Conservation (phyloP, 2,113 vertebrate species). For the Siphamia tubifer region DNA sequence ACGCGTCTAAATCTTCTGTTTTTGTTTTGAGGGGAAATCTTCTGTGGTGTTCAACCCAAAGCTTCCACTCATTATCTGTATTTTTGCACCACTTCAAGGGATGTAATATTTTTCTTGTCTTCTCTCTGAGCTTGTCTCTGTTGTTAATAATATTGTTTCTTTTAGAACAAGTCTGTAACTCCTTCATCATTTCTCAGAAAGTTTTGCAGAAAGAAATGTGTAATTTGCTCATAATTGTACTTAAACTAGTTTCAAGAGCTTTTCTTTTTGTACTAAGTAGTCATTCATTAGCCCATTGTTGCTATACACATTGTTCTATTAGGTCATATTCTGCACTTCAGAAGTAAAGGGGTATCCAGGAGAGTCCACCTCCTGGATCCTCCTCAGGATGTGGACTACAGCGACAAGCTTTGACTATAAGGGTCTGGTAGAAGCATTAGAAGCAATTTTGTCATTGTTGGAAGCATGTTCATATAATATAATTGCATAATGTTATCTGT, state of each 20-base stretch:
- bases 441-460: too few relatives aligned
- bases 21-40: conserved; percentile 11
- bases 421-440: too few relatives aligned
- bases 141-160: not conserved
- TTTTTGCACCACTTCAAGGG: not conserved
- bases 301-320: not conserved
- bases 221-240: not conserved
- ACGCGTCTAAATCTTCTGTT: not conserved
- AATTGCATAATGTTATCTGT: too few relatives aligned
- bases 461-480: too few relatives aligned
- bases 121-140: not conserved
- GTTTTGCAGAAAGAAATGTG: not conserved
- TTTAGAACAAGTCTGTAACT: not conserved
- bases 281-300: not conserved
- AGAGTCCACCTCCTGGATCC: too few relatives aligned
- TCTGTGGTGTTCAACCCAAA: not conserved
- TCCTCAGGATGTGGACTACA: too few relatives aligned
- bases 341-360: too few relatives aligned
- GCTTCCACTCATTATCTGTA: conserved; percentile 1
- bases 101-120: not conserved
- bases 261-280: not conserved
- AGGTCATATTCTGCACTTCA: too few relatives aligned
- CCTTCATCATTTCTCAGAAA: not conserved
- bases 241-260: not conserved
- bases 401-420: too few relatives aligned